A percentile compares a stretch with the other conserved stretches of the same genome.
These are phyloP conservation scores for Burhinus bistriatus DNA, from an alignment of 2,113 vertebrate species.

Conservation along the genomic window DNA sequence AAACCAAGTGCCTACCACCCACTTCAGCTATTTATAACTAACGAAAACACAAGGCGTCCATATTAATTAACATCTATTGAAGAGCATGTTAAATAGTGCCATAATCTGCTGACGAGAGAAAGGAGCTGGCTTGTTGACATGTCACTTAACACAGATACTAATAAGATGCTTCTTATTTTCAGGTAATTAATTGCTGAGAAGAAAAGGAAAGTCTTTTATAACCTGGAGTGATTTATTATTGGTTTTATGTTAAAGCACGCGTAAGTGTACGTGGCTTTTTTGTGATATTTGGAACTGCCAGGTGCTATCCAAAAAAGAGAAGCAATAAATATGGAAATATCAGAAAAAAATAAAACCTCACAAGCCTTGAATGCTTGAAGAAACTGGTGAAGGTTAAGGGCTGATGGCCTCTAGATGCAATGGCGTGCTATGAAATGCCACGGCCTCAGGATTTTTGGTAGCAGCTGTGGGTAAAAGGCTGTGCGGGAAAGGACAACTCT, in stretches of 20 bases:
- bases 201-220: neutral
- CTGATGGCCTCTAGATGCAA: neutral
- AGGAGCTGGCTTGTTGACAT: neutral
- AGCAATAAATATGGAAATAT: neutral
- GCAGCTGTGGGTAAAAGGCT: neutral
- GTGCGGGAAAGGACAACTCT: neutral
- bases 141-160: neutral
- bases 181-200: neutral
- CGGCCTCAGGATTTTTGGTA: neutral
- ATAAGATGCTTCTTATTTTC: neutral
- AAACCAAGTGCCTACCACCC: neutral
- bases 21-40: constrained; percentile 13
- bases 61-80: neutral
- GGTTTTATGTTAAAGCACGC: neutral
- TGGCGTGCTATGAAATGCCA: neutral
- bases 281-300: neutral
- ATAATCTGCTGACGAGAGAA: neutral
- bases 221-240: neutral
- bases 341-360: neutral
- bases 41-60: neutral
- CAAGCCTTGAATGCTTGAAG: neutral
- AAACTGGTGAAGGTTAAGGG: neutral
- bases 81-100: neutral
- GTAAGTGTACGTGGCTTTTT: rapidly evolving
- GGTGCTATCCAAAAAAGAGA: neutral